phyloP scores from a whole-genome alignment of 1,140 invertebrate species.

The Polyergus mexicanus region DNA sequence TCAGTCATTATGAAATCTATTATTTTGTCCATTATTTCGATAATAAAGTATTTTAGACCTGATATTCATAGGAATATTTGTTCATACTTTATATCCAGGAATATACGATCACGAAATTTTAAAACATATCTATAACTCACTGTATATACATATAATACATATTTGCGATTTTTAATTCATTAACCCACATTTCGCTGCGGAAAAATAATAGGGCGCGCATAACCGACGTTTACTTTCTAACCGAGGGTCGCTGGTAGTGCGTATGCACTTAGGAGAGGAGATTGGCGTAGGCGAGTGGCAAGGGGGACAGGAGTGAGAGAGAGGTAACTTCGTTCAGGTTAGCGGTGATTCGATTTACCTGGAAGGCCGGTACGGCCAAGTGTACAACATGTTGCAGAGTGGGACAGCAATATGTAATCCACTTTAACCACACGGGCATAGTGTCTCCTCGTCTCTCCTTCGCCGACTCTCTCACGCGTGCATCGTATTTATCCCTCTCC shows the following conservation, averaged over 20 bases:
- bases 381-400: constrained; percentile 74
- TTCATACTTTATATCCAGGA: too few relatives aligned
- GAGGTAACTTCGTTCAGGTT: constrained; percentile 74
- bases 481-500: constrained; percentile 1
- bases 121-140: too few relatives aligned
- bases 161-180: constrained; percentile 33
- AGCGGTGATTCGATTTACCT: constrained; percentile 80
- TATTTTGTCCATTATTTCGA: too few relatives aligned
- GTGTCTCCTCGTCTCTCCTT: constrained; percentile 29
- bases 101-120: too few relatives aligned
- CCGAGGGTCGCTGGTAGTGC: constrained; percentile 37
- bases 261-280: constrained; percentile 52
- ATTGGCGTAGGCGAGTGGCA: constrained; percentile 59
- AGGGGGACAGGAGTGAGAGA: constrained; percentile 1
- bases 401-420: constrained; percentile 81
- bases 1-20: too few relatives aligned
- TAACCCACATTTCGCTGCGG: neutral
- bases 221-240: constrained; percentile 51
- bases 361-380: constrained; percentile 72
- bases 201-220: neutral
- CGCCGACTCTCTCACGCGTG: constrained; percentile 18
- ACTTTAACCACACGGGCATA: constrained; percentile 71
- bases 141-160: too few relatives aligned
- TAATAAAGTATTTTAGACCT: too few relatives aligned
- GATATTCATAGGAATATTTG: too few relatives aligned